phyloP scores from a whole-genome alignment of 2,113 vertebrate species.

The Pardalotus punctatus region DNA sequence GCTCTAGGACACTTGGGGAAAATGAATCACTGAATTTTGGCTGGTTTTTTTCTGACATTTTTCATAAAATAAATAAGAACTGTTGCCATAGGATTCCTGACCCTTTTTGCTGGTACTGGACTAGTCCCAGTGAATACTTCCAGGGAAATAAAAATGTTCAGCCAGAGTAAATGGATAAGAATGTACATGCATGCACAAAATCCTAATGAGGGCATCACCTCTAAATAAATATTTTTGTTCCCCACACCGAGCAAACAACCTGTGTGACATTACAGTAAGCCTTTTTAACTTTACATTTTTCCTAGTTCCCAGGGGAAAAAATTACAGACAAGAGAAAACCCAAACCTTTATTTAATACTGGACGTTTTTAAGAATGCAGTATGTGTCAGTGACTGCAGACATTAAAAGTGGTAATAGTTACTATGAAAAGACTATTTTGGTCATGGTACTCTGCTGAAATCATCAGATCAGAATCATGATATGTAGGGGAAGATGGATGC shows the following conservation, averaged over 20 bases:
- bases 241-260: background rate
- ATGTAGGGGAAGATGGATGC: background rate
- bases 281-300: background rate
- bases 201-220: background rate
- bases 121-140: background rate
- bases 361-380: background rate
- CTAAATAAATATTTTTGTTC: background rate
- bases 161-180: background rate
- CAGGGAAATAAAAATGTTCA: background rate
- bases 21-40: slow-evolving; percentile 49
- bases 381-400: background rate
- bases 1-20: background rate
- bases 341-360: background rate
- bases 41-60: background rate
- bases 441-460: background rate
- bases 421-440: background rate
- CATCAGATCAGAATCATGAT: background rate
- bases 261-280: background rate
- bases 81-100: slow-evolving; percentile 38
- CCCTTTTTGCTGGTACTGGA: slow-evolving; percentile 46
- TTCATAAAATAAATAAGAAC: background rate
- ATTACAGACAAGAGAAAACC: background rate
- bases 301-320: background rate
- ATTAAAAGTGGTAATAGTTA: background rate
- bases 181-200: background rate